A percentile compares a stretch with the other conserved stretches of the same genome.
Evolutionary conservation across 2,797 vertebrate genomes (phyloP).

Genomic region (Acanthornis magna): DNA sequence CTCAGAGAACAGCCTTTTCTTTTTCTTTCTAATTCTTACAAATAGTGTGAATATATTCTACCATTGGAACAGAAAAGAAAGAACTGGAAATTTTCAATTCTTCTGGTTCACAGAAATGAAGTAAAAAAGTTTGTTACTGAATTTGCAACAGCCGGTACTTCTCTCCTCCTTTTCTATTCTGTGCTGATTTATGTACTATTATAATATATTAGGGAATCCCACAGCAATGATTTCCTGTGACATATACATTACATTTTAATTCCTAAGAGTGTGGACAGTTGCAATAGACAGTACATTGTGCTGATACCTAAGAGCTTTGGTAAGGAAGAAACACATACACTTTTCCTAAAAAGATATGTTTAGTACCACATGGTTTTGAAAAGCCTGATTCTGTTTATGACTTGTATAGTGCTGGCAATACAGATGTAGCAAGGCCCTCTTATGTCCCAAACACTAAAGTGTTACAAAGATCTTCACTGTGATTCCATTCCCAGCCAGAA

Average conservation of each 20-base stretch:
- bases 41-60: neutral
- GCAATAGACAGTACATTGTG: neutral
- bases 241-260: neutral
- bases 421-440: neutral
- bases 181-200: neutral
- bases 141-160: neutral
- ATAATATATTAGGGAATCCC: neutral
- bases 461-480: neutral
- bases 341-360: neutral
- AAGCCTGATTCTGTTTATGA: neutral
- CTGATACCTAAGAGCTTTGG: neutral
- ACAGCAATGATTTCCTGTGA: neutral
- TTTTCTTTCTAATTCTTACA: neutral
- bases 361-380: neutral
- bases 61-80: neutral
- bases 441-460: neutral
- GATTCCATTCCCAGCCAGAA: neutral
- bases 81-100: neutral
- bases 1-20: neutral
- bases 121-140: neutral
- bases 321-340: fast-evolving
- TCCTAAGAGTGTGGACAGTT: neutral
- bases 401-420: neutral
- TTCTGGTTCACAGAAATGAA: neutral
- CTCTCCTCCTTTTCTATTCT: neutral